A percentile compares a stretch with the other conserved stretches of the same genome.
phyloP scores from a whole-genome alignment of 2,888 invertebrate genomes.

The Apodemia mormo region DNA sequence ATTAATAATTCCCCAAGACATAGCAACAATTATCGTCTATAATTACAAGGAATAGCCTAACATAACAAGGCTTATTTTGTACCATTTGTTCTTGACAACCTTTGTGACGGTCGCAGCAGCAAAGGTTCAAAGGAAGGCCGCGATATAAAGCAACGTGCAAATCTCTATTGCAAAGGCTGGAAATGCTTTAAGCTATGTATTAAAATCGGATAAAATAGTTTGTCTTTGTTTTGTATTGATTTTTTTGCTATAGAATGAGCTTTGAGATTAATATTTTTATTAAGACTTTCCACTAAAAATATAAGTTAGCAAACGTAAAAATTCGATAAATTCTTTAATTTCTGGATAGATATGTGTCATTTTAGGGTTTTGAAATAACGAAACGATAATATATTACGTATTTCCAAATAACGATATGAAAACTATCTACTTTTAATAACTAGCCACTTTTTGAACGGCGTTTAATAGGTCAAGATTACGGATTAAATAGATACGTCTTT shows the following conservation, averaged over 20 bases:
- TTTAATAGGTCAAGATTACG: too few relatives aligned
- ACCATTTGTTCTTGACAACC: conserved; percentile 62
- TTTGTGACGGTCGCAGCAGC: conserved; percentile 55
- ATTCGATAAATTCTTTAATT: too few relatives aligned
- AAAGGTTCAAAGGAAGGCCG: conserved; percentile 57
- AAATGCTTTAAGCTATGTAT: not conserved
- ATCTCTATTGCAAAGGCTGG: conserved; percentile 3
- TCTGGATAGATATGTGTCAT: too few relatives aligned
- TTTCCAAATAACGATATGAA: too few relatives aligned
- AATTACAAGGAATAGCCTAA: conserved; percentile 45
- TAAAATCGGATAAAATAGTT: not conserved
- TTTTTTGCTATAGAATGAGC: not conserved
- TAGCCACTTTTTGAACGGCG: too few relatives aligned
- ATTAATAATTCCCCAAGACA: not conserved
- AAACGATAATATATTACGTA: too few relatives aligned
- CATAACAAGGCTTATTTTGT: conserved; percentile 56
- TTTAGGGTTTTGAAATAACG: too few relatives aligned
- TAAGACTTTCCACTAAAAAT: too few relatives aligned
- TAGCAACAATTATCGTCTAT: conserved; percentile 39
- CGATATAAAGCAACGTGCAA: conserved; percentile 32
- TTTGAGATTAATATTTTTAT: not conserved
- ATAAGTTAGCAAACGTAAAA: too few relatives aligned
- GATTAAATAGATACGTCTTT: too few relatives aligned
- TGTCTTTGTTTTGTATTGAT: conserved; percentile 32
- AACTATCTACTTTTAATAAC: too few relatives aligned